Evolutionary conservation across 2,797 vertebrate genomes (phyloP), one percentile per base, ranked within the genome.

Genomic region (Aplochiton taeniatus): DNA sequence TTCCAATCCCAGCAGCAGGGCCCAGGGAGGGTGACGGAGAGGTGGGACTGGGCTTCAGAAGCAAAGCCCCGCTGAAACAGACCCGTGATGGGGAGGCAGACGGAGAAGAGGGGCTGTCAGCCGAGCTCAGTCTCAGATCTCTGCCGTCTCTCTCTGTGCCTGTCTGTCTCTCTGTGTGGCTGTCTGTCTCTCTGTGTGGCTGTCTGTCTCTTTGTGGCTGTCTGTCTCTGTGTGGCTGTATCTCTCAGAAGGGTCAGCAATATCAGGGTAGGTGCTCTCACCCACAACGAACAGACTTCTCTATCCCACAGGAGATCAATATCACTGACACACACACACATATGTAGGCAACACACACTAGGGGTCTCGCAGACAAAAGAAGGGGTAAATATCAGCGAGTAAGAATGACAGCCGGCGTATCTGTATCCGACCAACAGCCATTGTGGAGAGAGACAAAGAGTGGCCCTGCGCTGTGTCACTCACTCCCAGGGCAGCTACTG

Each of bases 281-380:
- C 2, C 31, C 31, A 70, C 75, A 75, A 73, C 73, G 65, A 80
- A 16, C 68, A 63, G 77, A 81, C 85, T 61, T 84, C 72, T 78
- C 85, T 69, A 83, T 79, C 81, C 77, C 77, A 81, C 83, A 81
- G 87, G 76, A 86, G 87, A 90, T 91, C 81, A 70, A 80, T 85
- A 90, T 91, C 88, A 76, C 68, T 45, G 73, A 48, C 52, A 62
- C 48, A 61, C 68, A 60, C 52, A 62, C 48, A 16, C 0, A 58
- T 41, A 16, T 42, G 44, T 44, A 63, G 52, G 43, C 44, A 17
- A 47, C 56, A 56, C 2, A 18, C 47, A 4, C 17, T 20, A 41
- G 11, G 8, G 69, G 46, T 50, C 58, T 3, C 48, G 19, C 73
- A 61, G 81, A 77, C 74, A 81, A 84, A 80, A 78, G 77, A 75